phyloP scores from a whole-genome alignment of 1,140 invertebrate genomes.

The Araneus ventricosus region DNA sequence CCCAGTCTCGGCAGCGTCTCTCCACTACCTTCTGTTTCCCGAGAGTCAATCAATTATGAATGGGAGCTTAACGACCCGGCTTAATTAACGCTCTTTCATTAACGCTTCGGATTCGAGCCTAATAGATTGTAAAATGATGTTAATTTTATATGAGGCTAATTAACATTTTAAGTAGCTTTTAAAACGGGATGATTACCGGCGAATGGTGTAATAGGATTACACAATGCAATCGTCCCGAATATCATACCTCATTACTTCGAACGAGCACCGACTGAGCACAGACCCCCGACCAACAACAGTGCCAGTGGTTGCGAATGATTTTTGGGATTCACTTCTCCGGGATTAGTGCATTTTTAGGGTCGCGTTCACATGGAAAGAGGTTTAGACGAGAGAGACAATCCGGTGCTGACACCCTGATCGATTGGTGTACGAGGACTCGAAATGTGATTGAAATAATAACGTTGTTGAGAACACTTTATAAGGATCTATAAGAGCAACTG shows the following conservation, averaged over 20 bases:
- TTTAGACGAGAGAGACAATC: background rate
- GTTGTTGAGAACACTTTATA: no score
- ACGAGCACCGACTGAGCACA: background rate
- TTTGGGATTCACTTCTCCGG: background rate
- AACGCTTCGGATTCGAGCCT: conserved; percentile 23
- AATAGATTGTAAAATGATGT: conserved; percentile 53
- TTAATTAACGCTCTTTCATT: conserved; percentile 22
- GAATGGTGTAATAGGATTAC: conserved; percentile 37
- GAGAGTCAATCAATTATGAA: conserved; percentile 36
- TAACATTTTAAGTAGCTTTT: conserved; percentile 51
- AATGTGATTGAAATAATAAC: no score
- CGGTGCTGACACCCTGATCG: no score
- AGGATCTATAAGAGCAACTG: no score
- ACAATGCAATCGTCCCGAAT: conserved; percentile 18
- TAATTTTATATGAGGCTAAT: conserved; percentile 49
- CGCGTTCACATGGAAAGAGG: background rate
- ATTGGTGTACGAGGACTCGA: no score
- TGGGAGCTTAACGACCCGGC: conserved; percentile 12
- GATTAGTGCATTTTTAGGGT: background rate
- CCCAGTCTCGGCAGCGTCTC: background rate
- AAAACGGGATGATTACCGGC: conserved; percentile 14
- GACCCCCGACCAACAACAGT: no score
- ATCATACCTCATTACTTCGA: background rate
- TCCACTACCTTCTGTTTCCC: background rate
- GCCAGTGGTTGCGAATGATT: background rate